Evolutionary conservation across 92 coral and sea anemone genomes (phyloP).

Genomic region (Umimayanthus chanpuru): DNA sequence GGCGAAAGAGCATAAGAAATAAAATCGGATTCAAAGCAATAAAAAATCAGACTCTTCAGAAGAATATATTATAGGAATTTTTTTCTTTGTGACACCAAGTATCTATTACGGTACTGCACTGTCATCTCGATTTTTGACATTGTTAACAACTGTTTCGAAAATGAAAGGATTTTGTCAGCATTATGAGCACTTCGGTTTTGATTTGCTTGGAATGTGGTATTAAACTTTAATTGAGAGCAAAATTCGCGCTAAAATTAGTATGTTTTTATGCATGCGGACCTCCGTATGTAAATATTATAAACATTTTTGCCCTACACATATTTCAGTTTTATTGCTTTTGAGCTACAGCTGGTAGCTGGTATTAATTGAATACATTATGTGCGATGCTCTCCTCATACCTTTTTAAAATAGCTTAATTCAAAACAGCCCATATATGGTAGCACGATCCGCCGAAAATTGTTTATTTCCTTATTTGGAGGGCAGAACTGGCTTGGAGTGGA

Average conservation of each 20-base stretch:
- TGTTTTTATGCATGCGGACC: background rate
- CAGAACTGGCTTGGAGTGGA: background rate
- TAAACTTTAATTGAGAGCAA: background rate
- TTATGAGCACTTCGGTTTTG: background rate
- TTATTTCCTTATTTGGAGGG: slow-evolving; percentile 9
- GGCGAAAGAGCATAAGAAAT: background rate
- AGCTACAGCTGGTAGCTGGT: background rate
- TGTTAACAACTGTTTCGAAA: background rate
- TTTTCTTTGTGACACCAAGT: background rate
- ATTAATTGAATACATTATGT: background rate
- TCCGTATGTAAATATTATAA: background rate
- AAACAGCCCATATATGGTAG: slow-evolving; percentile 19
- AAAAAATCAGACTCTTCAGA: background rate
- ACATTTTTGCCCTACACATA: background rate
- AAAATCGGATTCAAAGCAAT: too few relatives aligned
- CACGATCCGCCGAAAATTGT: background rate
- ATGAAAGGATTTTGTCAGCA: background rate
- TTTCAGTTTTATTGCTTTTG: background rate
- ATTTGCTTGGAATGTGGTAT: background rate
- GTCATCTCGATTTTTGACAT: background rate
- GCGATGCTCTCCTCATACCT: background rate
- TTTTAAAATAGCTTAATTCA: too few relatives aligned
- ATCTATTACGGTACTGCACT: background rate
- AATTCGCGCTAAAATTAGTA: background rate
- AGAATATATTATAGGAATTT: background rate